Evolutionary conservation across 2,797 vertebrate species (phyloP).

Genomic region (Chelmon rostratus): DNA sequence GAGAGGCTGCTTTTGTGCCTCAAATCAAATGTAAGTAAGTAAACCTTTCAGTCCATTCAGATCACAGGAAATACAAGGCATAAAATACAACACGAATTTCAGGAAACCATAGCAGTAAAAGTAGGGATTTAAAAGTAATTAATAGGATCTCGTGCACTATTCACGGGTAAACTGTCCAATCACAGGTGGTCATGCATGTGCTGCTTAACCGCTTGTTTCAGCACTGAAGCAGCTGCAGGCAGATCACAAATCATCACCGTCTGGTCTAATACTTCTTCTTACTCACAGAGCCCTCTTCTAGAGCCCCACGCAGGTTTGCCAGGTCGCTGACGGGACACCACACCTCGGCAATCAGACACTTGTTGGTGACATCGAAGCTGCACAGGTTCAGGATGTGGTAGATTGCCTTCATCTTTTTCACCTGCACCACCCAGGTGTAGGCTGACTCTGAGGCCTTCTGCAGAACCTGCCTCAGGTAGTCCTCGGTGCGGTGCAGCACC

Average conservation of each 20-base stretch:
- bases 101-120: background rate
- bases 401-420: constrained; percentile 99
- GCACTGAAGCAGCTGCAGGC: no score
- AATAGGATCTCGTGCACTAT: background rate
- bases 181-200: background rate
- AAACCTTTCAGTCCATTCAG: no score
- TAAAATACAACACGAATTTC: no score
- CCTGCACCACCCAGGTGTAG: constrained; percentile 91
- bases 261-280: background rate
- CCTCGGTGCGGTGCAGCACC: constrained; percentile 97
- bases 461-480: constrained; percentile 95
- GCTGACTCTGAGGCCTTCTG: constrained; percentile 94
- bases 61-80: background rate
- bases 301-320: constrained; percentile 88
- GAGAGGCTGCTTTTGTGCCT: background rate
- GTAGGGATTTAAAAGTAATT: background rate
- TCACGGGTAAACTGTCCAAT: background rate
- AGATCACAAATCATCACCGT: no score
- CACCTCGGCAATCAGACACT: constrained; percentile 97
- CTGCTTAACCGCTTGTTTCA: background rate
- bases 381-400: constrained; percentile 98
- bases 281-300: constrained; percentile 96
- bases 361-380: constrained; percentile 98
- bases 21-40: background rate
- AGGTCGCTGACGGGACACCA: constrained; percentile 96